Percentiles rank a stretch among this genome's conserved stretches.
Evolutionary conservation across 2,113 vertebrate genomes (phyloP).

Genomic region (Engystomops pustulosus): DNA sequence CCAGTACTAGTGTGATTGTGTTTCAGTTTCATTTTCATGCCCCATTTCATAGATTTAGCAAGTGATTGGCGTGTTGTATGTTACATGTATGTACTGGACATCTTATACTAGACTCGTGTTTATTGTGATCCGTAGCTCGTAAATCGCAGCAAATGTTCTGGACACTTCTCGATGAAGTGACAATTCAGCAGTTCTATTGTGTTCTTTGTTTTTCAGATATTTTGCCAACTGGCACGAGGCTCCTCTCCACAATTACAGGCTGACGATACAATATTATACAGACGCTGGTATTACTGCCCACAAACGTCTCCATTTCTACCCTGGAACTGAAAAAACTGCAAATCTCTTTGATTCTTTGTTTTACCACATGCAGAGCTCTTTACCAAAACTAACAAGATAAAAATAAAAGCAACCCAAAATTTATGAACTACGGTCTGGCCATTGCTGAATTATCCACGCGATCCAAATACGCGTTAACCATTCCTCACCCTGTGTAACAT

Average conservation of each 20-base stretch:
- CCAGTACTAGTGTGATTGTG: too few relatives aligned
- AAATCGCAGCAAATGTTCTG: constrained; percentile 1
- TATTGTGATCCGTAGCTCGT: not conserved
- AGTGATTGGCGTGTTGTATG: not conserved
- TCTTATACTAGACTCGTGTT: not conserved
- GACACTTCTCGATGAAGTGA: constrained; percentile 25
- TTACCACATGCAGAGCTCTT: constrained; percentile 32
- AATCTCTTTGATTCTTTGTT: constrained; percentile 40
- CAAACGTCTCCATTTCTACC: constrained; percentile 16
- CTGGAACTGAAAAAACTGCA: constrained; percentile 18
- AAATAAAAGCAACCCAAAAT: not conserved
- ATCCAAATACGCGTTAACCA: not conserved
- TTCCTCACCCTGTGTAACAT: not conserved
- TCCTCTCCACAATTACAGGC: constrained; percentile 38
- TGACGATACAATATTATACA: constrained; percentile 23
- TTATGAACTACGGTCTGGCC: not conserved
- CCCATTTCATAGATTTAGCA: not conserved
- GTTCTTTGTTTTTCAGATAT: constrained; percentile 9
- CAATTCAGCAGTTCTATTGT: constrained; percentile 49
- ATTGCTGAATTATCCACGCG: not conserved
- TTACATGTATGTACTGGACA: not conserved
- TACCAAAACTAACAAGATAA: constrained; percentile 47
- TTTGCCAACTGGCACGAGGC: constrained; percentile 25
- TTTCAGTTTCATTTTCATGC: too few relatives aligned
- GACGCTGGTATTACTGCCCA: not conserved